These are phyloP conservation scores for Phanerotoma sp. DNA, from an alignment of 2,888 invertebrate species.

Conservation along the genomic window DNA sequence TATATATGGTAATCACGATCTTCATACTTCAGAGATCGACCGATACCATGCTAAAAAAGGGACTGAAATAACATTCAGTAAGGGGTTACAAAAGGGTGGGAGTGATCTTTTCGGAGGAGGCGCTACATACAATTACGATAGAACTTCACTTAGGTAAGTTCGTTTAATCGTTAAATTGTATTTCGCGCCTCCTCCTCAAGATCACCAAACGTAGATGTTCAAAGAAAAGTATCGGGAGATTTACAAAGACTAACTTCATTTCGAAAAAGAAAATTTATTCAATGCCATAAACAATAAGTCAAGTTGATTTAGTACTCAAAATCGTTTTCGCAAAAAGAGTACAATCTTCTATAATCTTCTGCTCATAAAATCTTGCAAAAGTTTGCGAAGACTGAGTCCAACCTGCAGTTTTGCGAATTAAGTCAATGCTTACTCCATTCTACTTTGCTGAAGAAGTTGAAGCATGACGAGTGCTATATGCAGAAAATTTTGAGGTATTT, in stretches of 20 bases:
- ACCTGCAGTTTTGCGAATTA: constrained; percentile 33
- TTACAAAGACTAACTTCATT: no score
- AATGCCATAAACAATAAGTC: no score
- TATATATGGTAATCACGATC: no score
- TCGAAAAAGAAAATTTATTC: no score
- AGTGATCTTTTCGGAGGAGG: constrained; percentile 28
- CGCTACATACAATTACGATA: constrained; percentile 27
- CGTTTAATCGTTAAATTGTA: constrained; percentile 28
- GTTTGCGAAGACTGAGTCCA: constrained; percentile 33
- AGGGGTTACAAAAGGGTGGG: background rate
- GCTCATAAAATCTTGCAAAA: constrained; percentile 31
- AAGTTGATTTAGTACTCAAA: no score
- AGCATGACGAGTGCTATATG: constrained; percentile 35
- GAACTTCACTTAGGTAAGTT: constrained; percentile 29
- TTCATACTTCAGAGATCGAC: no score
- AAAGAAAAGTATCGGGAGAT: constrained; percentile 3
- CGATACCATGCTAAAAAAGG: no score
- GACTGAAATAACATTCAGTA: background rate
- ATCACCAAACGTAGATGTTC: constrained; percentile 14
- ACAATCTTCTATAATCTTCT: constrained; percentile 1
- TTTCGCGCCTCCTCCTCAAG: constrained; percentile 27
- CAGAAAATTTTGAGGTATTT: constrained; percentile 29
- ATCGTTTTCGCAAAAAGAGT: no score
- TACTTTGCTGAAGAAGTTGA: constrained; percentile 35
- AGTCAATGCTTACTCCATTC: constrained; percentile 29